Percentiles rank a stretch among this genome's conserved stretches.
These are phyloP conservation scores for Muscidifurax raptorellus DNA, from an alignment of 1,140 invertebrate species.

Conservation along the genomic window DNA sequence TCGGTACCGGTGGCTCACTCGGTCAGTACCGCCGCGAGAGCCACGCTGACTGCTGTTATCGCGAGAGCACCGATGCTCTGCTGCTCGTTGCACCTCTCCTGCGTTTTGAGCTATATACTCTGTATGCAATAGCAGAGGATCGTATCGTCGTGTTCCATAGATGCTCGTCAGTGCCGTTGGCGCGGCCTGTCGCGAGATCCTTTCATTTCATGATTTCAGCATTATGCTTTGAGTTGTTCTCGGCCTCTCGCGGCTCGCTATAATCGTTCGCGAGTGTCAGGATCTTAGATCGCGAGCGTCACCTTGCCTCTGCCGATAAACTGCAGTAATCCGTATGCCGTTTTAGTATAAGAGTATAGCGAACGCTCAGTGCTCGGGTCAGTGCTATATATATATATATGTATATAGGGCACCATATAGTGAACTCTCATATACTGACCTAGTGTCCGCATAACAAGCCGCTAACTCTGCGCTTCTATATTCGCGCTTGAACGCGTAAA, in stretches of 20 bases:
- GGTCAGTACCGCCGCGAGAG: slow-evolving; percentile 40
- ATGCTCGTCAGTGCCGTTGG: background rate
- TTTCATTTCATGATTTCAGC: background rate
- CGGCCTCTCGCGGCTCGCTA: background rate
- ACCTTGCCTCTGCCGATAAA: background rate
- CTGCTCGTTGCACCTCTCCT: background rate
- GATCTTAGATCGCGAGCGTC: background rate
- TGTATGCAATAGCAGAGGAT: too few relatives aligned
- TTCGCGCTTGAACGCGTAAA: too few relatives aligned
- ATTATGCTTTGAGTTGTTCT: background rate
- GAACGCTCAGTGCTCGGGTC: background rate
- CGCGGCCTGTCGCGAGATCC: background rate
- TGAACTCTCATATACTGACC: background rate
- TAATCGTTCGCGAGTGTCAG: background rate
- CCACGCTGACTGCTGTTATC: slow-evolving; percentile 2
- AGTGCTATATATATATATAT: too few relatives aligned
- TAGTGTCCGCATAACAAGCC: background rate
- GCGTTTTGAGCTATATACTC: background rate
- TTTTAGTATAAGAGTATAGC: too few relatives aligned
- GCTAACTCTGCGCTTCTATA: background rate
- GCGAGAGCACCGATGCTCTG: background rate
- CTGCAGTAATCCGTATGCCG: too few relatives aligned
- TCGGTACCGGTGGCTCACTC: background rate
- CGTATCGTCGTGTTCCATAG: background rate
- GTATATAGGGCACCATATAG: background rate